A percentile compares a stretch with the other conserved stretches of the same genome.
Evolutionary conservation across 2,888 invertebrate species (phyloP).

Genomic region (Leptinotarsa peninsularis): DNA sequence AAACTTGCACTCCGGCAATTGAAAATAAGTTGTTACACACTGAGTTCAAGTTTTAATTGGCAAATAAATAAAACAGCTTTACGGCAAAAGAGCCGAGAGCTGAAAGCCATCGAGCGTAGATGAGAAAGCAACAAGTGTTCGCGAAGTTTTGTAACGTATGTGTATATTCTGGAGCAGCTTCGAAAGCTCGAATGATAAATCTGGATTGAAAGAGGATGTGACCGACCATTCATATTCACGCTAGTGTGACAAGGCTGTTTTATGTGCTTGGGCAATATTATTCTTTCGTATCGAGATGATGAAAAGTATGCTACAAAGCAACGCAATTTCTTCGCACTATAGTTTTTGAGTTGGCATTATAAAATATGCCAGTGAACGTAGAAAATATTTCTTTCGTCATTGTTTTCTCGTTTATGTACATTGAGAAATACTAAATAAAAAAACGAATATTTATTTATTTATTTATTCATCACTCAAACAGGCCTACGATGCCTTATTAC

Average conservation of each 20-base stretch:
- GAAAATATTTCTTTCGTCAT: no score
- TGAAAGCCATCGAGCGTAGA: constrained; percentile 4
- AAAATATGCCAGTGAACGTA: no score
- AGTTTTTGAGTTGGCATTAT: no score
- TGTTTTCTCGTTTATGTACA: no score
- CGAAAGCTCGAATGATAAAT: neutral
- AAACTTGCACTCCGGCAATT: constrained; percentile 31
- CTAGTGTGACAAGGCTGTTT: constrained; percentile 8
- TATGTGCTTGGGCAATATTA: neutral
- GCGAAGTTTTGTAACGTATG: constrained; percentile 17
- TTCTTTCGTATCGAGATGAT: no score
- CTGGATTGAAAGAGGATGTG: constrained; percentile 10
- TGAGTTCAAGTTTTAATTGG: constrained; percentile 37
- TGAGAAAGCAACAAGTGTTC: constrained; percentile 30
- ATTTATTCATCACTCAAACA: no score
- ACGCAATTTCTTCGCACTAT: no score
- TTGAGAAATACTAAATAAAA: no score
- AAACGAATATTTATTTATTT: no score
- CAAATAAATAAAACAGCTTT: constrained; percentile 33
- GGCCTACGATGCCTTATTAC: no score
- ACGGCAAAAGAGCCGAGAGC: constrained; percentile 25
- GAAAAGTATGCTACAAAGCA: no score
- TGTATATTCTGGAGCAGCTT: constrained; percentile 6
- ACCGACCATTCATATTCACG: constrained; percentile 12
- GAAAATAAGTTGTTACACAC: constrained; percentile 37